Evolutionary conservation across 2,113 vertebrate genomes (phyloP).

Genomic region (Vulpes lagopus): DNA sequence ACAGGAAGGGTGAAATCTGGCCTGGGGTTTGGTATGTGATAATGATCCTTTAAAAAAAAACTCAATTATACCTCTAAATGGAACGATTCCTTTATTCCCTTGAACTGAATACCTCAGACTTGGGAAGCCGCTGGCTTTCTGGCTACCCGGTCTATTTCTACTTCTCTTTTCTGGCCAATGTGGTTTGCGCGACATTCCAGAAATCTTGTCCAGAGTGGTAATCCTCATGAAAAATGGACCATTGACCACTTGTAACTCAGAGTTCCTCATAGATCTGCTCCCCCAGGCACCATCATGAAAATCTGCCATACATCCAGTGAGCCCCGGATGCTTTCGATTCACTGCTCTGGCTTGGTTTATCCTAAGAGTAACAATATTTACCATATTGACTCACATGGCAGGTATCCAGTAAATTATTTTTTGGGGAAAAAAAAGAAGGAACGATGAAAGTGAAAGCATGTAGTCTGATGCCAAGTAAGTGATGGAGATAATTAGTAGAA

Average conservation of each 20-base stretch:
- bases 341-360: not conserved
- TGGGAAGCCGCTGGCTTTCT: conserved; percentile 57
- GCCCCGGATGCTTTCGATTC: not conserved
- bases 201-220: conserved; percentile 40
- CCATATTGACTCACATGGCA: not conserved
- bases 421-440: not conserved
- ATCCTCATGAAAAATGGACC: conserved; percentile 9
- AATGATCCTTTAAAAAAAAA: conserved; percentile 67
- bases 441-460: not conserved
- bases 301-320: not conserved
- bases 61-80: conserved; percentile 72
- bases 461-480: not conserved
- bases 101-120: conserved; percentile 32
- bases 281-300: not conserved
- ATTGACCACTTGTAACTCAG: not conserved
- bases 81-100: conserved; percentile 69
- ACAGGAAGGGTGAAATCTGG: conserved; percentile 33
- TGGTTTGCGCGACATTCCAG: conserved; percentile 40
- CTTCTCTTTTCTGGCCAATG: not conserved
- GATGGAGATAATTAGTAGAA: not conserved
- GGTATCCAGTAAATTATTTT: not conserved
- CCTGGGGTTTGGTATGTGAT: not conserved
- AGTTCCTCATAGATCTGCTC: not conserved
- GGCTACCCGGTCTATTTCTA: conserved; percentile 41
- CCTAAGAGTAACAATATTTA: not conserved